Conservation (phyloP, 1,140 invertebrate species). For the Penaeus chinensis region DNA sequence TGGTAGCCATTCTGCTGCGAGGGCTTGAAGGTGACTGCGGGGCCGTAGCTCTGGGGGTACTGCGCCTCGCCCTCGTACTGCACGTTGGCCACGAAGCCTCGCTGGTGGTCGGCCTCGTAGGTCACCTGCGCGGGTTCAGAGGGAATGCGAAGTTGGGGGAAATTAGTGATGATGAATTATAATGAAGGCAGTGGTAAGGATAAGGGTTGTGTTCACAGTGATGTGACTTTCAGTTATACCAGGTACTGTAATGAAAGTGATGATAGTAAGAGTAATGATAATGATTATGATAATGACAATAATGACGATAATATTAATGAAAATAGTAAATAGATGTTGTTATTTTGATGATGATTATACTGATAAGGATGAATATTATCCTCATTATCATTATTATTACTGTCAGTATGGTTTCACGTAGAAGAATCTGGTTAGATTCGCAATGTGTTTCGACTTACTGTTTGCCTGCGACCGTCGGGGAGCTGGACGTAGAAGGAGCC, state of each 20-base stretch:
- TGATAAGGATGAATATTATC: background rate
- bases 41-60: conserved; percentile 45
- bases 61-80: conserved; percentile 64
- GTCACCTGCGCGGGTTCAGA: conserved; percentile 47
- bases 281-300: too few relatives aligned
- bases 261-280: too few relatives aligned
- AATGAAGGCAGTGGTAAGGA: too few relatives aligned
- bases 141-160: background rate
- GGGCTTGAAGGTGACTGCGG: conserved; percentile 59
- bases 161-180: too few relatives aligned
- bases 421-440: background rate
- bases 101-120: conserved; percentile 65
- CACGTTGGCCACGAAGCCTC: conserved; percentile 65
- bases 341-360: too few relatives aligned
- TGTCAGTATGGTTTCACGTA: background rate
- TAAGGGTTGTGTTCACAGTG: too few relatives aligned
- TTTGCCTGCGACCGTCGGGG: conserved; percentile 62
- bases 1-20: conserved; percentile 37
- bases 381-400: conserved; percentile 22
- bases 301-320: background rate
- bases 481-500: conserved; percentile 59
- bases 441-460: background rate
- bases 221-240: too few relatives aligned
- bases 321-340: too few relatives aligned
- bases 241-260: too few relatives aligned